phyloP scores from a whole-genome alignment of 1,140 invertebrate genomes.

The Zaprionus tsacasi region DNA sequence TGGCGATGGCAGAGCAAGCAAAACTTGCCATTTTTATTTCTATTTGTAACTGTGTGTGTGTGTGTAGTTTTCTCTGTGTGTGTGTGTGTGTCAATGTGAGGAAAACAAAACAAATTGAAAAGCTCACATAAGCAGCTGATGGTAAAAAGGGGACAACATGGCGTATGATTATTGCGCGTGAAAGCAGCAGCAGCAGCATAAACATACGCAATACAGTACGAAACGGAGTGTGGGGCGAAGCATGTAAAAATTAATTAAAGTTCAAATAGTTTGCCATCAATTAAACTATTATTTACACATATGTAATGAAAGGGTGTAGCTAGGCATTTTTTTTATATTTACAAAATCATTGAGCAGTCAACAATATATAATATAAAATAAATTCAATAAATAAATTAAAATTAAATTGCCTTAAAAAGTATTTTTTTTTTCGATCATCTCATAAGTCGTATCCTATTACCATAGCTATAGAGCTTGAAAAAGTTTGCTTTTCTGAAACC shows the following conservation, averaged over 20 bases:
- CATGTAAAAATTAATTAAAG: neutral
- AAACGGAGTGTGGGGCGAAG: neutral
- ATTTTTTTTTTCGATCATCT: no score
- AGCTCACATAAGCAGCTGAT: constrained; percentile 68
- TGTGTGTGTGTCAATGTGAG: constrained; percentile 21
- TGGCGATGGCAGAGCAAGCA: constrained; percentile 69
- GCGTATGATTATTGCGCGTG: constrained; percentile 75
- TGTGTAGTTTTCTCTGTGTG: constrained; percentile 18
- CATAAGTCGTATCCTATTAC: no score
- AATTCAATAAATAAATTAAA: no score
- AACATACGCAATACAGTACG: constrained; percentile 24
- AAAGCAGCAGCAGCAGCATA: constrained; percentile 32
- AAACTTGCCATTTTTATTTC: constrained; percentile 73
- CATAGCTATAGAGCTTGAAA: neutral
- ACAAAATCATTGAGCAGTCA: no score
- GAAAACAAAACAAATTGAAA: constrained; percentile 81
- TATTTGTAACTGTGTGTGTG: constrained; percentile 21
- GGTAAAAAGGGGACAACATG: constrained; percentile 57
- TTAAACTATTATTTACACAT: neutral
- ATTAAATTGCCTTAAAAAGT: no score
- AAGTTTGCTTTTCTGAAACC: constrained; percentile 1
- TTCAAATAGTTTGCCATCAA: neutral
- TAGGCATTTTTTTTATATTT: neutral
- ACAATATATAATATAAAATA: no score
- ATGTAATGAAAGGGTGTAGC: neutral